Base-by-base conservation (phyloP, 2,888 invertebrate genomes). In the Galeruca laticollis region DNA sequence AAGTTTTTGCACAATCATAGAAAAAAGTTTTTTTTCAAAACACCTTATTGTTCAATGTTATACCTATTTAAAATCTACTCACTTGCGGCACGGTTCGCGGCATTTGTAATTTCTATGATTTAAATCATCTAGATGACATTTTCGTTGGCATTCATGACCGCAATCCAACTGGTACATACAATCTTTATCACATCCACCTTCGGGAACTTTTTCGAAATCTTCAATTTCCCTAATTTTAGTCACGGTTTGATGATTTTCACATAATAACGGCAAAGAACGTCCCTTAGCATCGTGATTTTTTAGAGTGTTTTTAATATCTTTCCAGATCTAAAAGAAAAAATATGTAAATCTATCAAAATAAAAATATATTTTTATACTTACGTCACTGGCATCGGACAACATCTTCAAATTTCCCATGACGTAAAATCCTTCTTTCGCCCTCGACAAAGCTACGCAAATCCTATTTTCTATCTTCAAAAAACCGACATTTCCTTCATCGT, bases 371-470 rank as follows among this genome's bases (percentile, higher is more conserved):
- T 5, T 31, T 54, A 60, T 59, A 43, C 75, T 78, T 76, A 82
- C 83, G 5, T 76, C 59, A 75, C 88, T 90, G 1, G 88, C 86
- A 0, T 86, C 79, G 72, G 87, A 84, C 0, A 93, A 81, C 10
- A 89, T 84, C 0, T 86, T 80, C 88, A 92, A 90, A 78, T 94
- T 94, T 2, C 94, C 95, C 76, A 92, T 89, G 5, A 93, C 89
- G 81, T 91, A 94, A 57, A 95, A 87, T 1, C 91, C 92, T 79
- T 87, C 86, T 80, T 88, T 88, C 0, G 92, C 95, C 76, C 95
- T 86, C 0, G 94, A 94, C 57, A 95, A 84, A 0, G 93, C 92
- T 0, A 94, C 94, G 80, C 94, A 93, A 51, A 94, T 90, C 51
- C 94, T 88, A 82, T 94, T 94, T 43, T 89, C 87, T 26, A 89